Conservation (phyloP, 2,113 vertebrate species). For the Sceloporus tristichus region DNA sequence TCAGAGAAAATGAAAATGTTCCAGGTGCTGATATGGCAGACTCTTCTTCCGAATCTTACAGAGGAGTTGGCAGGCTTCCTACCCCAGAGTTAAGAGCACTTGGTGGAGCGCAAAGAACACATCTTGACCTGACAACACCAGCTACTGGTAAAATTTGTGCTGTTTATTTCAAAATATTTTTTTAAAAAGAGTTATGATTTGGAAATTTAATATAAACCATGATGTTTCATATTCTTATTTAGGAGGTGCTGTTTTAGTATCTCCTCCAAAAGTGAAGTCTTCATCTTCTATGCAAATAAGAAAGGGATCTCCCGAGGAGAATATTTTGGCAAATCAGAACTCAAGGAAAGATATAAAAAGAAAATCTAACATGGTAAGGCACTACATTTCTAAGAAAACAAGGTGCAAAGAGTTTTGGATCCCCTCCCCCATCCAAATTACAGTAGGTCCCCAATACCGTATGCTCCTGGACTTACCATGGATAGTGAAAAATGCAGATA, state of each 20-base stretch:
- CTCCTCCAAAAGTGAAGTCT: conserved; percentile 76
- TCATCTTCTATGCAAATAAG: conserved; percentile 64
- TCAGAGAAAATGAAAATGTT: conserved; percentile 57
- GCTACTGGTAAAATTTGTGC: conserved; percentile 76
- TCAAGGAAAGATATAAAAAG: conserved; percentile 54
- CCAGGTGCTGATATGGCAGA: conserved; percentile 59
- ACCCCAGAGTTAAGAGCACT: conserved; percentile 78
- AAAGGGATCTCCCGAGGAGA: conserved; percentile 57
- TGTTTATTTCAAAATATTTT: background rate
- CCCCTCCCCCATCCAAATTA: background rate
- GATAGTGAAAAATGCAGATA: too few relatives aligned
- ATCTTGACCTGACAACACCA: conserved; percentile 84
- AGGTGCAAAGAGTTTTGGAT: background rate
- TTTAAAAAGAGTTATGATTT: background rate
- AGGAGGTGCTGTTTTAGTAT: conserved; percentile 85
- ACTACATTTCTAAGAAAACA: conserved; percentile 16
- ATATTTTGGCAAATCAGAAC: conserved; percentile 52
- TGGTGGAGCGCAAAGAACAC: conserved; percentile 77
- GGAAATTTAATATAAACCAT: conserved; percentile 25
- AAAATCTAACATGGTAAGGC: conserved; percentile 66
- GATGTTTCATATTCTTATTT: conserved; percentile 39
- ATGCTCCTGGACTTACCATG: too few relatives aligned
- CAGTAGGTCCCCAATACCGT: too few relatives aligned
- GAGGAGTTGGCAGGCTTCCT: conserved; percentile 76
- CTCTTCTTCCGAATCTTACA: conserved; percentile 68